Evolutionary conservation across 2,797 vertebrate species (phyloP), one percentile per base, ranked within the genome.

Genomic region (Epinephelus coioides): DNA sequence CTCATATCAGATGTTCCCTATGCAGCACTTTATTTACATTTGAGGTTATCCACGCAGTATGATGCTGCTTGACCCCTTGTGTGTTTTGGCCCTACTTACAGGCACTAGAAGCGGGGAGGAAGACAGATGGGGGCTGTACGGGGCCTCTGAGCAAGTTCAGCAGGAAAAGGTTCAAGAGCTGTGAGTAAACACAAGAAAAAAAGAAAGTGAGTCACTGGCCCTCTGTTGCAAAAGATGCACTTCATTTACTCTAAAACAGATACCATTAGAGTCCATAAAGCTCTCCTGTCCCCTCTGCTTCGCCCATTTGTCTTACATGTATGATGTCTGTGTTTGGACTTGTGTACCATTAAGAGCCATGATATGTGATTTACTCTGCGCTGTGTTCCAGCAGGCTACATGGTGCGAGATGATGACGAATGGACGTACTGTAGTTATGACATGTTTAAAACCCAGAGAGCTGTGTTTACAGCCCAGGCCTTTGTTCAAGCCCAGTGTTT

Each of bases 391-490:
- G 47, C 5, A 11, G 47, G 54, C 17, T 44, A 23, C 66, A 34
- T 57, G 9, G 25, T 40, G 64, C 65, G 63, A 19, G 75, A 66
- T 53, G 65, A 86, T 90, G 89, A 88, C 63, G 82, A 89, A 91
- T 90, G 64, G 77, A 27, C 10, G 2, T 10, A 11, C 64, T 76
- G 63, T 53, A 76, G 83, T 86, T 87, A 77, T 86, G 89, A 85
- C 86, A 86, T 88, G 83, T 91, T 92, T 93, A 88, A 90, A 91
- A 85, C 30, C 69, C 63, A 40, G 56, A 86, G 78, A 85, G 73
- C 71, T 84, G 51, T 89, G 91, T 90, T 90, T 89, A 84, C 73
- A 78, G 76, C n/a, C 77, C 71, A 43, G 53, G 49, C 64, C 57
- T 81, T 82, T 76, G 76, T 90, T 86, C 56, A 15, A 63, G 76